These are phyloP conservation scores for Cyprinella venusta DNA, from an alignment of 2,797 vertebrate species.

Conservation along the genomic window DNA sequence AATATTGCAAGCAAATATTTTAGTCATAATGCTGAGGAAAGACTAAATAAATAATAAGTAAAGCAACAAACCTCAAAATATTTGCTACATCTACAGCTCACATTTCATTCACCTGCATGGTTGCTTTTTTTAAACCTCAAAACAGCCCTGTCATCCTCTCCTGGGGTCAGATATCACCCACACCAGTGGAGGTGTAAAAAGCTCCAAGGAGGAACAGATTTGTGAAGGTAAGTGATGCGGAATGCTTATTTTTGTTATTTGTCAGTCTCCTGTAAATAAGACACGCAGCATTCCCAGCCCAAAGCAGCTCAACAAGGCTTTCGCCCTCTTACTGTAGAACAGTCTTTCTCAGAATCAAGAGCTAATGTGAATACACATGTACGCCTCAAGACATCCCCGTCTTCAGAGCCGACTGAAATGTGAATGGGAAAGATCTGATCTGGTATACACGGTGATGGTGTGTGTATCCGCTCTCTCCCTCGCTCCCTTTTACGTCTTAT, in stretches of 20 bases:
- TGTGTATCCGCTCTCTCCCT: conserved; percentile 12
- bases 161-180: conserved; percentile 44
- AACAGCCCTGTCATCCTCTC: conserved; percentile 40
- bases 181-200: conserved; percentile 32
- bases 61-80: conserved; percentile 7
- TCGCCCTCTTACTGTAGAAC: conserved; percentile 18
- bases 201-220: conserved; percentile 25
- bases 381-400: conserved; percentile 30
- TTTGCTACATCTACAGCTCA: conserved; percentile 28
- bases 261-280: conserved; percentile 31
- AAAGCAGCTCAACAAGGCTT: conserved; percentile 8
- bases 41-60: conserved; percentile 1
- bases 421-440: conserved; percentile 36
- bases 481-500: background rate
- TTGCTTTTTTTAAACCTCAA: conserved; percentile 21
- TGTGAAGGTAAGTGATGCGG: conserved; percentile 25
- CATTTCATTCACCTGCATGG: conserved; percentile 33
- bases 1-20: background rate
- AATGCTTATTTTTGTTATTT: conserved; percentile 9
- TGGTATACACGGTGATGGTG: conserved; percentile 10
- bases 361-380: conserved; percentile 26
- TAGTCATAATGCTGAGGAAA: conserved; percentile 14
- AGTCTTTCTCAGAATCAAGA: conserved; percentile 35
- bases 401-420: conserved; percentile 16
- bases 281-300: conserved; percentile 17